Conservation (phyloP, 1,140 invertebrate genomes). For the Triops cancriformis region DNA sequence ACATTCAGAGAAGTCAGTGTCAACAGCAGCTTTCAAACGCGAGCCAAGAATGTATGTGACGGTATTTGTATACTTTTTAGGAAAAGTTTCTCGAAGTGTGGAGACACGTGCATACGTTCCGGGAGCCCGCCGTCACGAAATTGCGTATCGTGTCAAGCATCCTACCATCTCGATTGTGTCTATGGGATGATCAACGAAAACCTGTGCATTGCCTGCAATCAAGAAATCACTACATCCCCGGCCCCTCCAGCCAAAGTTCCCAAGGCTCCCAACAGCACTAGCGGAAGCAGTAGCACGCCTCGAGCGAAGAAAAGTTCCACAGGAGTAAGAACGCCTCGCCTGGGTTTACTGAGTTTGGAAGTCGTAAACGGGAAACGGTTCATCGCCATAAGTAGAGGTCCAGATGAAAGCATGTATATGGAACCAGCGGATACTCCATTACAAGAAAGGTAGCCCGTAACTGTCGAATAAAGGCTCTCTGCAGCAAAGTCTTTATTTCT, state of each 20-base stretch:
- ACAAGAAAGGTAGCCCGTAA: neutral
- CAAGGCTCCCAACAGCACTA: neutral
- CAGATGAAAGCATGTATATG: neutral
- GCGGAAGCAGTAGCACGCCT: neutral
- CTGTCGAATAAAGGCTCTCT: neutral
- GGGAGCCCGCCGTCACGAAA: neutral
- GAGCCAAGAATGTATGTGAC: neutral
- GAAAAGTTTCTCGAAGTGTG: neutral
- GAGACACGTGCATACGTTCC: neutral
- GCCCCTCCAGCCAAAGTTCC: neutral
- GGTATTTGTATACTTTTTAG: neutral
- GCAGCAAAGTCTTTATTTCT: neutral
- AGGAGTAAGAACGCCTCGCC: neutral
- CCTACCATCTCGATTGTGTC: neutral
- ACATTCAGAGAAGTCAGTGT: neutral
- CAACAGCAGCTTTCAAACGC: neutral
- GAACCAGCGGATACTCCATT: neutral
- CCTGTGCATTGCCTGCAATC: neutral
- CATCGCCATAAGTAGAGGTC: conserved; percentile 19
- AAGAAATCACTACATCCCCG: conserved; percentile 1
- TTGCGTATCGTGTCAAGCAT: neutral
- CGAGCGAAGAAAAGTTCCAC: neutral
- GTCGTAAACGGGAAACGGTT: conserved; percentile 25
- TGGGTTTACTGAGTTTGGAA: conserved; percentile 18
- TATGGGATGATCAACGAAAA: neutral